phyloP scores from a whole-genome alignment of 2,888 invertebrate species.

The Pomacea canaliculata region DNA sequence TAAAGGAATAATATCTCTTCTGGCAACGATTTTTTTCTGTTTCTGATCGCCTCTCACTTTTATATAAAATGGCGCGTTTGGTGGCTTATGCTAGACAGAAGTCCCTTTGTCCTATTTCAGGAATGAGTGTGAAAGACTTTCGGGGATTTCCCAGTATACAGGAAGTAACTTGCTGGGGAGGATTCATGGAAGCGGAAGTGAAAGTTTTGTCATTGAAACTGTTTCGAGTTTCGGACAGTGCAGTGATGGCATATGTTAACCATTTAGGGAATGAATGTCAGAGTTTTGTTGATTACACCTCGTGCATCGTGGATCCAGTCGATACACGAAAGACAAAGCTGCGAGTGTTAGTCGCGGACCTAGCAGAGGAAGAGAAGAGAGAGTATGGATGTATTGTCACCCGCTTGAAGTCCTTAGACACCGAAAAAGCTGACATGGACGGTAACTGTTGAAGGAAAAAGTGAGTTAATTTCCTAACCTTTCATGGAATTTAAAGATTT shows the following conservation, averaged over 20 bases:
- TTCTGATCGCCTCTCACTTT: too few relatives aligned
- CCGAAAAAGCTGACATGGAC: too few relatives aligned
- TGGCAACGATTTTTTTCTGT: too few relatives aligned
- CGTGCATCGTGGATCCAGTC: neutral
- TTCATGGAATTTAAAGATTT: too few relatives aligned
- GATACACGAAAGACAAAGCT: conserved; percentile 2
- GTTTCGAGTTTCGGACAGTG: conserved; percentile 3
- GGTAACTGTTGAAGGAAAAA: too few relatives aligned
- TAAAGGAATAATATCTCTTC: too few relatives aligned
- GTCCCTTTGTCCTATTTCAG: neutral
- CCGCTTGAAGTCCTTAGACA: neutral
- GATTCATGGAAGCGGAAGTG: conserved; percentile 4
- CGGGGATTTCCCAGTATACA: conserved; percentile 14
- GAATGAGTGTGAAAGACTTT: conserved; percentile 14
- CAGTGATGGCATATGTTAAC: conserved; percentile 9
- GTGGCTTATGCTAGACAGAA: too few relatives aligned
- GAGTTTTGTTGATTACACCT: conserved; percentile 8
- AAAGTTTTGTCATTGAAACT: conserved; percentile 11
- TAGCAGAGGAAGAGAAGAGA: conserved; percentile 17
- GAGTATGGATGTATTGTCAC: conserved; percentile 7
- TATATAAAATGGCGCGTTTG: too few relatives aligned
- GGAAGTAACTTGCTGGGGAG: conserved; percentile 22
- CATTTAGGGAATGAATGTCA: conserved; percentile 3
- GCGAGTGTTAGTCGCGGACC: conserved; percentile 15
- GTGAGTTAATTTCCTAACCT: too few relatives aligned